Conservation (phyloP, 1,140 invertebrate species). For the Anastrepha obliqua region DNA sequence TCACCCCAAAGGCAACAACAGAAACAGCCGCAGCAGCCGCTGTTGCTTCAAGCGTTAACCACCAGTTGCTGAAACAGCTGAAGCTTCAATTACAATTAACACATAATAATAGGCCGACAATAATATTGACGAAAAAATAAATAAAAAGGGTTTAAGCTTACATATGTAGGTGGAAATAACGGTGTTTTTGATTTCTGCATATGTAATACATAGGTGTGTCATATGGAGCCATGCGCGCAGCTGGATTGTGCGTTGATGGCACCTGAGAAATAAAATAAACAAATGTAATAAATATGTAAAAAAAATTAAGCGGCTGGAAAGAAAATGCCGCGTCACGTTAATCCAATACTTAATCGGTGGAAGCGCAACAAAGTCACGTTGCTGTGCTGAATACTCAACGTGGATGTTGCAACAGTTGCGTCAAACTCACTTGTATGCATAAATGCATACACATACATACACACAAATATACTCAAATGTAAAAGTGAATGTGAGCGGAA, state of each 20-base stretch:
- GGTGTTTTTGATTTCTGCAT: neutral
- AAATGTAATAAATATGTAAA: no score
- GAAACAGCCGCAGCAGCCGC: neutral
- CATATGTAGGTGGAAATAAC: neutral
- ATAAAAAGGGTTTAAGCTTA: neutral
- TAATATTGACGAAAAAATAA: neutral
- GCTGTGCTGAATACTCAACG: neutral
- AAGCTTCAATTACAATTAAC: constrained; percentile 23
- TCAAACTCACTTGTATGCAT: neutral
- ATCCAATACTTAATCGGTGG: neutral
- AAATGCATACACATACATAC: neutral
- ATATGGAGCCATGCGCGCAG: neutral
- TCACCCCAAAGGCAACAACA: neutral
- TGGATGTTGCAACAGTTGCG: neutral
- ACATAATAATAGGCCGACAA: neutral
- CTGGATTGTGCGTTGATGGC: neutral
- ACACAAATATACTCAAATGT: neutral
- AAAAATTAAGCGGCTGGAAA: neutral
- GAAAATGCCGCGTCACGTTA: neutral
- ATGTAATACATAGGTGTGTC: neutral
- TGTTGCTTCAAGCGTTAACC: neutral
- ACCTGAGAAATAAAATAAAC: neutral
- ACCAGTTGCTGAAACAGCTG: constrained; percentile 21
- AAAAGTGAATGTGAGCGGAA: neutral
- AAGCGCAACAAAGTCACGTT: constrained; percentile 37